phyloP scores from a whole-genome alignment of 2,888 invertebrate genomes.

The Nyleta sp. region DNA sequence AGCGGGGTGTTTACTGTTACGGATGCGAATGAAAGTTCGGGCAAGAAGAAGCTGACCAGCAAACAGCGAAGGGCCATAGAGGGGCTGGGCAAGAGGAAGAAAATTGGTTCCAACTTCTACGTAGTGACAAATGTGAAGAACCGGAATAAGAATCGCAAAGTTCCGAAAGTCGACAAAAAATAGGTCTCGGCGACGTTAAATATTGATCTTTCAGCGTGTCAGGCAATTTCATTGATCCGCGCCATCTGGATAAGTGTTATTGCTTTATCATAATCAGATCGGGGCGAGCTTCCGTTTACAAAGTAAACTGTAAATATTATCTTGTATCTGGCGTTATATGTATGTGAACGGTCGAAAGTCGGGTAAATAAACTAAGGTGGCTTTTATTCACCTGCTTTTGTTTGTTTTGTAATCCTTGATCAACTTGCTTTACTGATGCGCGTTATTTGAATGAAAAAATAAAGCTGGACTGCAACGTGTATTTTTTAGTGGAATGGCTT shows the following conservation, averaged over 20 bases:
- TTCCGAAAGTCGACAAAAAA: slow-evolving; percentile 74
- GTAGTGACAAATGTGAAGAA: slow-evolving; percentile 95
- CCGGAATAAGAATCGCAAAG: slow-evolving; percentile 89
- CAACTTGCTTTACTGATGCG: not conserved
- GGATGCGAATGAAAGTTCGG: slow-evolving; percentile 80
- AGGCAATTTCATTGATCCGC: too few relatives aligned
- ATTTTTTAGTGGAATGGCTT: too few relatives aligned
- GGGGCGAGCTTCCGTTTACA: too few relatives aligned
- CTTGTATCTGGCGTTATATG: too few relatives aligned
- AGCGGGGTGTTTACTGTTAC: slow-evolving; percentile 82
- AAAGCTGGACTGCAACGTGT: too few relatives aligned
- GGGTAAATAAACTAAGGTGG: too few relatives aligned
- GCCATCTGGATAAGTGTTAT: too few relatives aligned
- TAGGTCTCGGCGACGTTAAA: slow-evolving; percentile 11
- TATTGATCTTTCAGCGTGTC: too few relatives aligned
- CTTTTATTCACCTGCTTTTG: not conserved
- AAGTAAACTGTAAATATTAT: too few relatives aligned
- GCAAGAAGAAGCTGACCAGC: slow-evolving; percentile 85
- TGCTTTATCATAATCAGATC: too few relatives aligned
- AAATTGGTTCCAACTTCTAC: slow-evolving; percentile 94
- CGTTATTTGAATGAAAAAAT: too few relatives aligned
- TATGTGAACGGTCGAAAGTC: too few relatives aligned
- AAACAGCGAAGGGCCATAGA: slow-evolving; percentile 90
- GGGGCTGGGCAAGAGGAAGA: slow-evolving; percentile 89
- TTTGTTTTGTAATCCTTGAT: not conserved